Conservation (phyloP, 2,888 invertebrate species). For the Apamea crenata region DNA sequence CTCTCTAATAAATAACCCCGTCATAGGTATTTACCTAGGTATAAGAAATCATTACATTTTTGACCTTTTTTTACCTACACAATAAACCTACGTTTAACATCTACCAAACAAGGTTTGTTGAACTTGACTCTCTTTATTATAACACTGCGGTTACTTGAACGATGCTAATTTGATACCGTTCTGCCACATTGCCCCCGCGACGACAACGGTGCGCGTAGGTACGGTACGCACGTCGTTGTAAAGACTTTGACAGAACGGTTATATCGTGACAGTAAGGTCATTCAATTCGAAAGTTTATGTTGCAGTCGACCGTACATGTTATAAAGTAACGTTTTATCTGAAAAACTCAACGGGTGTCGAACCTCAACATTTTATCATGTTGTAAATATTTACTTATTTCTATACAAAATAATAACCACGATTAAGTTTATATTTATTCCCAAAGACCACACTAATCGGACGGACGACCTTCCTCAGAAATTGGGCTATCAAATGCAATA, state of each 20-base stretch:
- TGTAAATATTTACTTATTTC: not conserved
- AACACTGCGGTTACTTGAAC: conserved; percentile 57
- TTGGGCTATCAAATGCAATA: no score
- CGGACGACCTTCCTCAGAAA: no score
- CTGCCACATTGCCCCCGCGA: conserved; percentile 61
- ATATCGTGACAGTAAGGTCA: not conserved
- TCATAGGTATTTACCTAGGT: no score
- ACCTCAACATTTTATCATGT: not conserved
- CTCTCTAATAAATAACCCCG: no score
- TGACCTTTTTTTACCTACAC: no score
- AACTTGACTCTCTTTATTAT: conserved; percentile 69
- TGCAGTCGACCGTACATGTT: conserved; percentile 38
- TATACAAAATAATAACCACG: not conserved
- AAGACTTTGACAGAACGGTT: not conserved
- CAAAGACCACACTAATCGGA: no score
- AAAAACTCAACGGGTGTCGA: conserved; percentile 14
- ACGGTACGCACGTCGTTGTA: not conserved
- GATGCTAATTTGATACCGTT: conserved; percentile 77
- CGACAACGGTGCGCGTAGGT: not conserved
- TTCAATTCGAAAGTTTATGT: not conserved
- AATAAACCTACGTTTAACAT: not conserved
- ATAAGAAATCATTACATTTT: no score
- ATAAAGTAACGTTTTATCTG: conserved; percentile 63
- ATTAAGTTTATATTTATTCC: no score
- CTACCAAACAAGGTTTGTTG: conserved; percentile 60